Conservation (phyloP, 2,797 vertebrate genomes). For the Leptatherina wallacei region DNA sequence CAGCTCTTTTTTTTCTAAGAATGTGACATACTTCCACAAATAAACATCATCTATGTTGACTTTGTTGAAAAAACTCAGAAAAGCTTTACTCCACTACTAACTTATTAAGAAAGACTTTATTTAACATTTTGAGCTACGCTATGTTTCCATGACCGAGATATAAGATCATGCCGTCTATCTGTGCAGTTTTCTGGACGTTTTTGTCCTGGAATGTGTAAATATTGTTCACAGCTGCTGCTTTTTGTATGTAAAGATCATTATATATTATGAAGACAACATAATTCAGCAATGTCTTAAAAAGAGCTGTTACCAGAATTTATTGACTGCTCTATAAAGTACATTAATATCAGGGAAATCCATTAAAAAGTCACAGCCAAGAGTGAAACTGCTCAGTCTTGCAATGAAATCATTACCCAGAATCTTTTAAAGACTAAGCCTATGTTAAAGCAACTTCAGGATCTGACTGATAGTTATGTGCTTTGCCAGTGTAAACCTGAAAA, state of each 20-base stretch:
- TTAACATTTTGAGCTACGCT: neutral
- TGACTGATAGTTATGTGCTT: too few relatives aligned
- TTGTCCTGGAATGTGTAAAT: neutral
- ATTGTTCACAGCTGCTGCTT: neutral
- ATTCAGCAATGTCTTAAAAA: too few relatives aligned
- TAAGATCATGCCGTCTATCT: neutral
- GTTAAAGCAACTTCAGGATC: too few relatives aligned
- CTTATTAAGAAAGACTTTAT: neutral
- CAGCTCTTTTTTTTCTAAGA: slow-evolving; percentile 47
- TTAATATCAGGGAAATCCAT: too few relatives aligned
- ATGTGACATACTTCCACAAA: slow-evolving; percentile 42
- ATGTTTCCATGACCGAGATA: neutral
- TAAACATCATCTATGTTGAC: slow-evolving; percentile 37
- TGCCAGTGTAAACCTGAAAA: too few relatives aligned
- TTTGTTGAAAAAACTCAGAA: neutral
- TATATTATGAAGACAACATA: too few relatives aligned
- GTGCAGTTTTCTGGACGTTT: neutral
- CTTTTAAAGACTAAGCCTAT: too few relatives aligned
- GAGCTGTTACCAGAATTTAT: too few relatives aligned
- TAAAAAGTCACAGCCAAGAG: too few relatives aligned
- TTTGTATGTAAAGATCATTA: neutral
- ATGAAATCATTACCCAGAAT: too few relatives aligned
- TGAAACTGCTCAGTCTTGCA: too few relatives aligned
- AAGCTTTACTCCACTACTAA: neutral
- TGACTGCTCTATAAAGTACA: too few relatives aligned